These are phyloP conservation scores for Cervus canadensis DNA, from an alignment of 2,113 vertebrate genomes.

Conservation along the genomic window DNA sequence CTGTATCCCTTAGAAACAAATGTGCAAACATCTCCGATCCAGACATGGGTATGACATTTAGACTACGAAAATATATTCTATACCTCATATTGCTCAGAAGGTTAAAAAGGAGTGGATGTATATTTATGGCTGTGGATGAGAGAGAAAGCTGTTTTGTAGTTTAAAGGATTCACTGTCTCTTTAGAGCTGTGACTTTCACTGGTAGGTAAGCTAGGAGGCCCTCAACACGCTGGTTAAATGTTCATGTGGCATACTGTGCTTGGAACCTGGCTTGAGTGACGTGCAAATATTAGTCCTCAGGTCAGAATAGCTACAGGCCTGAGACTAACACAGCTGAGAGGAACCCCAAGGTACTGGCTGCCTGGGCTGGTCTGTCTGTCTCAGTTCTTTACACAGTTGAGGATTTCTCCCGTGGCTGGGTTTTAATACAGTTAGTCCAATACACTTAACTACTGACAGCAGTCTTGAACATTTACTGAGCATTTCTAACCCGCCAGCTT, in stretches of 20 bases:
- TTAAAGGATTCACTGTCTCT: neutral
- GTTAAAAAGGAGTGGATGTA: neutral
- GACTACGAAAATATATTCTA: neutral
- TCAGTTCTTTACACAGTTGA: neutral
- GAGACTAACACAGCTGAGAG: neutral
- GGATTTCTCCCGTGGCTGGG: neutral
- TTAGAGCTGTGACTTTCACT: neutral
- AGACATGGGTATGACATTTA: neutral
- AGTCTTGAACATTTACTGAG: neutral
- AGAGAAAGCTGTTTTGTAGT: neutral
- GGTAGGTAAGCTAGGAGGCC: neutral
- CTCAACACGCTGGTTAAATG: neutral
- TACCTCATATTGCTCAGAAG: neutral
- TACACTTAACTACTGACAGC: neutral
- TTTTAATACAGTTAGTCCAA: neutral
- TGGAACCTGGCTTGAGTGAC: neutral
- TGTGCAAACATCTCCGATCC: constrained; percentile 13
- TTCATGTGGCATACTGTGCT: neutral
- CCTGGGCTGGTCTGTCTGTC: neutral
- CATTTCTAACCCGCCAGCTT: neutral
- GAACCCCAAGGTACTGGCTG: neutral
- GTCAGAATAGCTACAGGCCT: neutral
- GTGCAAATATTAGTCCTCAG: neutral
- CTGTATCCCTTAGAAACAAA: constrained; percentile 27
- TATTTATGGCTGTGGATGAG: neutral